Conservation (phyloP, 2,113 vertebrate species). For the Tachuris rubrigastra region DNA sequence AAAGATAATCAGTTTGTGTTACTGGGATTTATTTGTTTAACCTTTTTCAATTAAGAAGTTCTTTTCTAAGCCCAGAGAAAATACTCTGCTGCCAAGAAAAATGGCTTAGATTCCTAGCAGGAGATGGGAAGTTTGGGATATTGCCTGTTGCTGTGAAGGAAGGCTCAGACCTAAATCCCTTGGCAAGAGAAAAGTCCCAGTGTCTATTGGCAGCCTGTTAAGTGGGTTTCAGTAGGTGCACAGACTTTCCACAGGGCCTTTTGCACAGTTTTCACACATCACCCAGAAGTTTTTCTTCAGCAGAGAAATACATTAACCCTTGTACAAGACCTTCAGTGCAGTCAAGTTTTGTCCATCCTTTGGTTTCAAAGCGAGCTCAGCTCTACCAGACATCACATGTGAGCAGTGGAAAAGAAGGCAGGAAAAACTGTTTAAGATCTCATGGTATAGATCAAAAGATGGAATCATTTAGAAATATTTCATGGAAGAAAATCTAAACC, state of each 20-base stretch:
- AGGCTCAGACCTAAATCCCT: background rate
- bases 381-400: background rate
- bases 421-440: background rate
- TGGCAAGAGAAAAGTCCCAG: rapidly evolving
- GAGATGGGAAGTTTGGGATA: background rate
- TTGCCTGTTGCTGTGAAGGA: background rate
- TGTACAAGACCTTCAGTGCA: background rate
- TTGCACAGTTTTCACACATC: background rate
- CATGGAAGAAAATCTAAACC: background rate
- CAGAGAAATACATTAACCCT: background rate
- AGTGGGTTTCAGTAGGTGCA: background rate
- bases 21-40: background rate
- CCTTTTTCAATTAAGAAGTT: background rate
- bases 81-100: background rate
- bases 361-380: background rate
- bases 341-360: background rate
- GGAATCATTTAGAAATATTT: background rate
- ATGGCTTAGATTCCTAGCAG: background rate
- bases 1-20: background rate
- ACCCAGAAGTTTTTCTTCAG: background rate
- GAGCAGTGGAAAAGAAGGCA: background rate
- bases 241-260: background rate
- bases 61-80: background rate
- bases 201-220: background rate
- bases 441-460: background rate